These are phyloP conservation scores for Sinelater perroti DNA, from an alignment of 2,888 invertebrate species.

Conservation along the genomic window DNA sequence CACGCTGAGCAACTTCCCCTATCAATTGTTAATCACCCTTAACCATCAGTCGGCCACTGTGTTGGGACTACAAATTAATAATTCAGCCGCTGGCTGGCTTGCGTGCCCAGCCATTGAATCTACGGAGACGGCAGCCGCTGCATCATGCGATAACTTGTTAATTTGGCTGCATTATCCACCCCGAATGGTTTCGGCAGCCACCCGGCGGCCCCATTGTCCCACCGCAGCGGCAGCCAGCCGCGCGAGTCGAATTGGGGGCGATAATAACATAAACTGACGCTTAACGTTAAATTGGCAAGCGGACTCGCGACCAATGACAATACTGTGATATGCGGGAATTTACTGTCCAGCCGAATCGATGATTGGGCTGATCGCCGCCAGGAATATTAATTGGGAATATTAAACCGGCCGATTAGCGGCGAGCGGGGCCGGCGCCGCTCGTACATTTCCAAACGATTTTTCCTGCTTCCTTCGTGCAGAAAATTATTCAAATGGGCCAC, in stretches of 20 bases:
- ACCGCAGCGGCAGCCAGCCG: slow-evolving; percentile 3
- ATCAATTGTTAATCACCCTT: no score
- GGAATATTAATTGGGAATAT: no score
- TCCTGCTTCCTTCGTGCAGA: background rate
- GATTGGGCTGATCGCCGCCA: no score
- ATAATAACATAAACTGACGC: slow-evolving; percentile 2
- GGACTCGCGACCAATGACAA: no score
- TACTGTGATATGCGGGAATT: no score
- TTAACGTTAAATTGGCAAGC: background rate
- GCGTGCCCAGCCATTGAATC: slow-evolving; percentile 9
- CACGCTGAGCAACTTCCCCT: no score
- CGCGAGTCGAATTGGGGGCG: background rate
- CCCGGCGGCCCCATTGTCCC: background rate
- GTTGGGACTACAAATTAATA: no score
- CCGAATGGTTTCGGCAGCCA: background rate
- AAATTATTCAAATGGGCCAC: background rate
- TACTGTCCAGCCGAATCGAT: no score
- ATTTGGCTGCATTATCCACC: background rate
- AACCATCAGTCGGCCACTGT: no score
- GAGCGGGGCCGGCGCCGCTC: no score
- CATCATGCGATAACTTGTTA: background rate
- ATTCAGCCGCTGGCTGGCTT: background rate
- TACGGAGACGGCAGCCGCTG: slow-evolving; percentile 1
- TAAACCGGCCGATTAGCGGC: no score
- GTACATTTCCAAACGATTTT: background rate